Conservation (phyloP, 2,888 invertebrate genomes). For the Emmelina monodactyla region DNA sequence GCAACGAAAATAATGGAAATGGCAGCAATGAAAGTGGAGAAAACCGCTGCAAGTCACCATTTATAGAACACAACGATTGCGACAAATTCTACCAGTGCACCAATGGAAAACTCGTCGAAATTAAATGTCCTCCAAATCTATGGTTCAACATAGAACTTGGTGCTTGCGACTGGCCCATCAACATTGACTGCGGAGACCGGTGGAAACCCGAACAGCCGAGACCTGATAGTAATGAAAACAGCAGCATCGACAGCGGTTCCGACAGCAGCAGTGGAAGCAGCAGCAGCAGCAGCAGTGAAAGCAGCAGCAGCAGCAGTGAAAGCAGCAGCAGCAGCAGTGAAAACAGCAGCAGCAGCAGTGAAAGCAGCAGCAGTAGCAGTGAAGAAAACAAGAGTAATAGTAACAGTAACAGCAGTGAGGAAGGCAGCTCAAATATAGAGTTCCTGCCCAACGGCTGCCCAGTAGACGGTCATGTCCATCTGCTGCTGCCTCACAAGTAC, state of each 20-base stretch:
- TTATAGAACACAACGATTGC: conserved; percentile 63
- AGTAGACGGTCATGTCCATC: conserved; percentile 30
- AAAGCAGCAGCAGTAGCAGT: too few species aligned
- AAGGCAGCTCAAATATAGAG: conserved; percentile 17
- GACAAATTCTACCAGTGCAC: conserved; percentile 73
- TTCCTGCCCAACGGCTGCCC: conserved; percentile 42
- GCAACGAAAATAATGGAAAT: too few species aligned
- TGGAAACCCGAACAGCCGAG: conserved; percentile 4
- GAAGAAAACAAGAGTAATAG: too few species aligned
- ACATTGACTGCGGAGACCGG: conserved; percentile 67
- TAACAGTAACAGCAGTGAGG: not conserved
- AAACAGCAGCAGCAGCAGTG: too few species aligned
- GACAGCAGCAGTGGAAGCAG: too few species aligned
- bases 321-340: too few species aligned
- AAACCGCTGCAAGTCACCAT: too few species aligned
- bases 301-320: too few species aligned
- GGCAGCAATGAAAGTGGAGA: too few species aligned
- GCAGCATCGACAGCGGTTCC: too few species aligned
- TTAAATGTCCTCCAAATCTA: conserved; percentile 61
- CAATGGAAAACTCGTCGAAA: conserved; percentile 66
- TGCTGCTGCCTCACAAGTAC: conserved; percentile 33
- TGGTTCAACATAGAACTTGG: conserved; percentile 60
- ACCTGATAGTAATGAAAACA: conserved; percentile 4
- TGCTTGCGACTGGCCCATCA: conserved; percentile 69
- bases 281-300: too few species aligned